A percentile compares a stretch with the other conserved stretches of the same genome.
phyloP scores from a whole-genome alignment of 2,888 invertebrate species.

The Nephrotoma flavescens region DNA sequence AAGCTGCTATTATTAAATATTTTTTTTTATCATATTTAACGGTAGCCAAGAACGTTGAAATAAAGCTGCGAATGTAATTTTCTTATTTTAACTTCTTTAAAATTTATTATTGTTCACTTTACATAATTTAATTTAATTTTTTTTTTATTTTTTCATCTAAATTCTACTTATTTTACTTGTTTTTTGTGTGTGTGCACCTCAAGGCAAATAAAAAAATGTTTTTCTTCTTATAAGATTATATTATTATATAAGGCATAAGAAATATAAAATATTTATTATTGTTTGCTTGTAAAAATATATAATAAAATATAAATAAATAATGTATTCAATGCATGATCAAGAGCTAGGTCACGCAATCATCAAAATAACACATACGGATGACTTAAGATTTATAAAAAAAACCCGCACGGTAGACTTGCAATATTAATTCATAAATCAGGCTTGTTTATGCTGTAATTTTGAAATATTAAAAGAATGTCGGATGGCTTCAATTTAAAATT shows the following conservation, averaged over 20 bases:
- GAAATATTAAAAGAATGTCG: no score
- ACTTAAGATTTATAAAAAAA: neutral
- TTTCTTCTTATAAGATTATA: neutral
- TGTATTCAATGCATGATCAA: conserved; percentile 2
- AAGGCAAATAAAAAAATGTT: neutral
- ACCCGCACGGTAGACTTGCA: no score
- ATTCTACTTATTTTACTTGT: neutral
- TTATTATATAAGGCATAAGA: neutral
- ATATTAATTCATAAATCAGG: no score
- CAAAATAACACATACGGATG: neutral
- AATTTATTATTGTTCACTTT: neutral
- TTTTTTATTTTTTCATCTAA: neutral
- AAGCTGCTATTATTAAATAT: neutral
- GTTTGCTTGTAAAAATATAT: neutral
- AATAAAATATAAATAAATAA: conserved; percentile 1
- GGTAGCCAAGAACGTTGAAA: neutral
- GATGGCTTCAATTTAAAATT: no score
- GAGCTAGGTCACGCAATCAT: conserved; percentile 2
- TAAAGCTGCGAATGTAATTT: neutral
- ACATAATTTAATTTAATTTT: neutral
- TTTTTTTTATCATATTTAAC: neutral
- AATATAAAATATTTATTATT: neutral
- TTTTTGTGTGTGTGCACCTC: neutral
- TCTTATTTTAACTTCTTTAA: neutral
- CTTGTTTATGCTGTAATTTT: no score